These are phyloP conservation scores for Oegoconia quadripuncta DNA, from an alignment of 2,888 invertebrate species.

Conservation along the genomic window DNA sequence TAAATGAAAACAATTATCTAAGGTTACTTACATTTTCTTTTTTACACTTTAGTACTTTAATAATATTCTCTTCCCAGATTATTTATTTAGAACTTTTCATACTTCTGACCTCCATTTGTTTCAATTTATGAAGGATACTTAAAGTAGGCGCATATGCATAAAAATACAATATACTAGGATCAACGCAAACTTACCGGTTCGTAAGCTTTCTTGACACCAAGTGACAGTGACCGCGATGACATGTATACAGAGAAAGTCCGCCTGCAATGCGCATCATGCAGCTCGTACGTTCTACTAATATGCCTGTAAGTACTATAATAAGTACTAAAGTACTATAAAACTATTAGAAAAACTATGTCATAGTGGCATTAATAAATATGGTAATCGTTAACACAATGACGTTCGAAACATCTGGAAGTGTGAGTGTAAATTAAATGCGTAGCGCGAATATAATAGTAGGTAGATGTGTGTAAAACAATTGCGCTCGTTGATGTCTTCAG, in stretches of 20 bases:
- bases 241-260: constrained; percentile 29
- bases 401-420: constrained; percentile 8
- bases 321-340: no score
- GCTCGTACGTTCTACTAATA: no score
- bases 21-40: no score
- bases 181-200: constrained; percentile 2
- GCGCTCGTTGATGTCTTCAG: constrained; percentile 44
- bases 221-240: constrained; percentile 46
- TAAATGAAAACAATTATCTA: no score
- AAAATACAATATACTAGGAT: background rate
- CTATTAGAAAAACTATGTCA: background rate
- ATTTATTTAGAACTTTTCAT: no score
- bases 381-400: constrained; percentile 1
- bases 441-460: constrained; percentile 1
- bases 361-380: background rate
- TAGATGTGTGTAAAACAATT: constrained; percentile 5
- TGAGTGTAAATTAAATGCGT: background rate
- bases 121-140: no score
- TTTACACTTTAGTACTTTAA: no score
- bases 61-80: no score
- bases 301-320: no score
- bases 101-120: no score
- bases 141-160: background rate
- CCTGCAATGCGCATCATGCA: background rate
- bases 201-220: constrained; percentile 21